These are phyloP conservation scores for Thomomys bottae DNA, from an alignment of 2,113 vertebrate genomes.

Conservation along the genomic window DNA sequence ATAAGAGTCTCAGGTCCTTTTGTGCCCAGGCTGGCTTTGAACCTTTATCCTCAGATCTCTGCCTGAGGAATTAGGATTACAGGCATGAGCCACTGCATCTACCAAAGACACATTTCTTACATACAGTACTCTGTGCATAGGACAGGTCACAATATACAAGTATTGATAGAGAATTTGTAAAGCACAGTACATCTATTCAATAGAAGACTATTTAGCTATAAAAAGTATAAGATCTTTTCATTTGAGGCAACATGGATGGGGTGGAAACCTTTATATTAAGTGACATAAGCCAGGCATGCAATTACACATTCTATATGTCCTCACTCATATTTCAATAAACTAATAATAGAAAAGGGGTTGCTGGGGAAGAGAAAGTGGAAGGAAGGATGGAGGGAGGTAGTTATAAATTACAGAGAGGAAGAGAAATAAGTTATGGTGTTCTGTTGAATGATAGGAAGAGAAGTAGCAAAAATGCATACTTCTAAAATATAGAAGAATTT, in stretches of 20 bases:
- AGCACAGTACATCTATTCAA: not conserved
- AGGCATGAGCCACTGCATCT: too few species aligned
- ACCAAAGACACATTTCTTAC: too few species aligned
- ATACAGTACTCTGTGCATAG: not conserved
- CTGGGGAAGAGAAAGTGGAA: accelerated
- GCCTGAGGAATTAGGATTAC: too few species aligned
- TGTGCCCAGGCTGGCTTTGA: too few species aligned
- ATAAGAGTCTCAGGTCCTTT: too few species aligned
- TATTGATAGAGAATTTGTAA: not conserved
- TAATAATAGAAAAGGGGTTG: not conserved
- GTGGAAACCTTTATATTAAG: not conserved
- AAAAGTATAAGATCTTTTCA: not conserved
- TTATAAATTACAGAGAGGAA: not conserved
- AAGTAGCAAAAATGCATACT: not conserved
- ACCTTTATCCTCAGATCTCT: too few species aligned
- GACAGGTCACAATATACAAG: too few species aligned
- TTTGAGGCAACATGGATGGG: not conserved
- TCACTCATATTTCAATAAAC: not conserved
- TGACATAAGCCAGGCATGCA: not conserved
- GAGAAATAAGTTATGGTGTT: not conserved
- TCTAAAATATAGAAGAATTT: not conserved
- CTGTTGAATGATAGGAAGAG: not conserved
- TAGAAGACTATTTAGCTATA: not conserved
- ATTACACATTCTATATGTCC: not conserved
- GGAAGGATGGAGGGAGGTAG: not conserved